Conservation (phyloP, 2,113 vertebrate genomes). For the Dunckerocampus dactyliophorus region DNA sequence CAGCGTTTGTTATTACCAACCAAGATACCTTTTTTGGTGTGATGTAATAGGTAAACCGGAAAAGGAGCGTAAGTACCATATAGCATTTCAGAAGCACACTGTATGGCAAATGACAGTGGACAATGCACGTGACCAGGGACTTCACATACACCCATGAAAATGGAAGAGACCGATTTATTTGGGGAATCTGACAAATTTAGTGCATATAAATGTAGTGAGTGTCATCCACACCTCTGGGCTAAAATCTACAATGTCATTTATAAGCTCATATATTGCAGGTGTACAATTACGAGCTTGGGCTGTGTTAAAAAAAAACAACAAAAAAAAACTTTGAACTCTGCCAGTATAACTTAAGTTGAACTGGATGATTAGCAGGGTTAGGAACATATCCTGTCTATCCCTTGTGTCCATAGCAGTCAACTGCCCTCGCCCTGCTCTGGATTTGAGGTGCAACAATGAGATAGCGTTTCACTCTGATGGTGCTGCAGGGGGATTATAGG, state of each 20-base stretch:
- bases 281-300: constrained; percentile 16
- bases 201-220: too few species aligned
- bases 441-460: constrained; percentile 65
- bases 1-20: too few species aligned
- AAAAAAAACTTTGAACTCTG: neutral
- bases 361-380: constrained; percentile 8
- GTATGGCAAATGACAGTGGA: too few species aligned
- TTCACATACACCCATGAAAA: too few species aligned
- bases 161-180: too few species aligned
- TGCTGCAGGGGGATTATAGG: constrained; percentile 67
- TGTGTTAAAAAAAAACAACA: neutral
- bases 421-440: constrained; percentile 29
- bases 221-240: constrained; percentile 34
- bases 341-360: constrained; percentile 13
- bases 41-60: too few species aligned
- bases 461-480: constrained; percentile 68
- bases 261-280: constrained; percentile 33
- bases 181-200: too few species aligned
- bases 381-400: constrained; percentile 22
- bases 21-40: too few species aligned
- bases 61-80: too few species aligned
- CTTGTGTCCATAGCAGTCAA: constrained; percentile 17
- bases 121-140: too few species aligned
- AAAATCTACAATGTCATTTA: constrained; percentile 36
- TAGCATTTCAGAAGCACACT: too few species aligned